Evolutionary conservation across 2,888 invertebrate species (phyloP), one percentile per base, ranked within the genome.

Genomic region (Leucozona laternaria): DNA sequence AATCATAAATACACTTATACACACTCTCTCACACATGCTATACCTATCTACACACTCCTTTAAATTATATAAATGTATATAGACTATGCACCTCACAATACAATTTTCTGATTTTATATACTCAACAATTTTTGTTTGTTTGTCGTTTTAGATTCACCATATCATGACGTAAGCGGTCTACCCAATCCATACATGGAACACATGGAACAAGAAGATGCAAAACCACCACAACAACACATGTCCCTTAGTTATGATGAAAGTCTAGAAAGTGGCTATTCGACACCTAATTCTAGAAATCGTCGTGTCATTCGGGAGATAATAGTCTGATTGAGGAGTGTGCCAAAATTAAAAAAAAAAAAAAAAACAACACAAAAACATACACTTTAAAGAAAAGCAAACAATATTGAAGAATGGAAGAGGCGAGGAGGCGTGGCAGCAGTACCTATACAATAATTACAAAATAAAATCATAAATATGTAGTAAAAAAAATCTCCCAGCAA

Each of bases 231-330:
- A 80, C 96, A 96, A 91, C 97, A 97, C 92, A 95, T 97, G 93
- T 97, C 97, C 82, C 95, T 97, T 89, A 96, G 97, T 92, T 98
- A 98, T 93, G 98, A 98, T 93, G 98, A 98, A 93, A 97, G 97
- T 90, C 94, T 97, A 71, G 98, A 98, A 93, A 97, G 97, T 88
- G 98, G 98, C 73, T 98, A 98, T 93, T 98, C 98, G 88, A 98
- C 98, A 89, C 98, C 98, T 88, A 98, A 98, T 94, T 97, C 97
- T 90, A 95, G 98, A 92, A 97, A 97, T 91, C 95, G 98, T 89
- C 95, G 98, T 92, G 97, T 98, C 93, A 98, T 98, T 91, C 95
- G 98, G 90, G 98, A 98, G 93, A 98, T 98, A 93, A 98, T 98
- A 93, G 98, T 98, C 91, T 93, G 92, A 92, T 60, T 86, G 66